These are phyloP conservation scores for Mormyrus iriodes DNA, from an alignment of 2,113 vertebrate species.

Conservation along the genomic window DNA sequence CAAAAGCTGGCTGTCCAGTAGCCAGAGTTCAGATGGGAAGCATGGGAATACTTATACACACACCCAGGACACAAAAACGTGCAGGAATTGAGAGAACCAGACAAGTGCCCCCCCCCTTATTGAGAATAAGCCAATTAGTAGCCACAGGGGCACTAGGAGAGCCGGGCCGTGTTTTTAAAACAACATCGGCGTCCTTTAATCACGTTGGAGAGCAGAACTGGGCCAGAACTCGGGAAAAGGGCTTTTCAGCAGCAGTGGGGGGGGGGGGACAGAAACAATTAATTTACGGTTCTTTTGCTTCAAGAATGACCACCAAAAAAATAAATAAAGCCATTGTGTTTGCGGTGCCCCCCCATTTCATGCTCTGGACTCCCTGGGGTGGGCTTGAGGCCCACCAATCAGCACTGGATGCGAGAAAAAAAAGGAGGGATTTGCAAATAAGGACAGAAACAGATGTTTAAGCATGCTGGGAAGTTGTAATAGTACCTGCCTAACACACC, in stretches of 20 bases:
- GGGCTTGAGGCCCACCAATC: background rate
- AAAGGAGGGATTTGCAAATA: background rate
- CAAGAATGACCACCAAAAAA: background rate
- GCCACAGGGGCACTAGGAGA: background rate
- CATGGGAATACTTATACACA: background rate
- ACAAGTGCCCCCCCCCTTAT: background rate
- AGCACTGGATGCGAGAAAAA: background rate
- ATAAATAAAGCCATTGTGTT: background rate
- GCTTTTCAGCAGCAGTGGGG: no score
- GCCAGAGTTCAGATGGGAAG: background rate
- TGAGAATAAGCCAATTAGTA: background rate
- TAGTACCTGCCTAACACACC: no score
- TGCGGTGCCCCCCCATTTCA: background rate
- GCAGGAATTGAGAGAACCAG: conserved; percentile 9
- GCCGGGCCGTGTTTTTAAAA: background rate
- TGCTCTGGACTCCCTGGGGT: background rate
- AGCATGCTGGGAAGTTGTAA: background rate
- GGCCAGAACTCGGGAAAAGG: background rate
- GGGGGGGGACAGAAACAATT: background rate
- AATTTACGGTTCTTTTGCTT: background rate
- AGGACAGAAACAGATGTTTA: background rate
- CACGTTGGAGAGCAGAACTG: background rate
- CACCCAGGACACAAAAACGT: background rate
- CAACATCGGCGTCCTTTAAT: background rate
- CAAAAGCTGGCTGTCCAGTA: background rate